These are phyloP conservation scores for Serrognathus titanus DNA, from an alignment of 2,888 invertebrate genomes.

Conservation along the genomic window DNA sequence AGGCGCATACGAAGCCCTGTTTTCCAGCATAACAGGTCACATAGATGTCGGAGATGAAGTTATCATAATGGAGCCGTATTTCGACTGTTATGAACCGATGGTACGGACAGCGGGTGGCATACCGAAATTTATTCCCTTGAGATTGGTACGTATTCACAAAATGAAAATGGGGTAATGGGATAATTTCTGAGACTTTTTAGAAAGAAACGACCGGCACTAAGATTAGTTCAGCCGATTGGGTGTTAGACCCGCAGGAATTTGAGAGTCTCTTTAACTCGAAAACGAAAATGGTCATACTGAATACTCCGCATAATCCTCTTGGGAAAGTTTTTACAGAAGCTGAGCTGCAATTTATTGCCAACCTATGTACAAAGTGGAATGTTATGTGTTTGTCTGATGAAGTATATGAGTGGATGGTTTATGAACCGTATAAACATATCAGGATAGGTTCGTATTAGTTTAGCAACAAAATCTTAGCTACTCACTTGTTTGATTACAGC, in stretches of 20 bases:
- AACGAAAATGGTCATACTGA: constrained; percentile 94
- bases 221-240: constrained; percentile 77
- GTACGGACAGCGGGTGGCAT: constrained; percentile 82
- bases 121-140: constrained; percentile 82
- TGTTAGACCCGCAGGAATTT: constrained; percentile 78
- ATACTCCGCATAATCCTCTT: constrained; percentile 96
- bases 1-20: constrained; percentile 95
- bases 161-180: not conserved
- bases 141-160: constrained; percentile 60
- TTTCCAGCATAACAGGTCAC: constrained; percentile 76
- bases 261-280: constrained; percentile 74
- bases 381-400: constrained; percentile 92
- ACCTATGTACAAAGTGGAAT: constrained; percentile 88
- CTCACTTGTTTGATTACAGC: constrained; percentile 52
- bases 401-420: constrained; percentile 97
- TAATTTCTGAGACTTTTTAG: not conserved
- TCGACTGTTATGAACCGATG: constrained; percentile 98
- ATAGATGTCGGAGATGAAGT: constrained; percentile 86
- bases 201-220: constrained; percentile 1
- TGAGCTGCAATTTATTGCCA: constrained; percentile 75
- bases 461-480: not conserved
- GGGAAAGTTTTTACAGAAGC: constrained; percentile 80
- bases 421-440: constrained; percentile 76
- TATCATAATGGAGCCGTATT: constrained; percentile 97
- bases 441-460: constrained; percentile 72